phyloP scores from a whole-genome alignment of 2,113 vertebrate genomes.

The Zonotrichia leucophrys region DNA sequence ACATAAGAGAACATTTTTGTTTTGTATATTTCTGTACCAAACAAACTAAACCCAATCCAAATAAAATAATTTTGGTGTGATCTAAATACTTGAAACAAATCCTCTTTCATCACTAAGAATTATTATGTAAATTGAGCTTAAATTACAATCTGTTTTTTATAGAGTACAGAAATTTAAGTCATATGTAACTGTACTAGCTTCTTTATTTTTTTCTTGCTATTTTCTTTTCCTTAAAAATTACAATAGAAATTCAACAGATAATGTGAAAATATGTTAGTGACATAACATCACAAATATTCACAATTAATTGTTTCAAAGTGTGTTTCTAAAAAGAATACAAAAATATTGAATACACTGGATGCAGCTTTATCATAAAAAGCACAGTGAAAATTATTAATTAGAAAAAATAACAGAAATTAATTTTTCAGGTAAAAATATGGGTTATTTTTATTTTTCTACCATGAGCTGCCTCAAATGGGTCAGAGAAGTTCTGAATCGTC shows the following conservation, averaged over 20 bases:
- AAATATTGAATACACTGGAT: not conserved
- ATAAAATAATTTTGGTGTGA: not conserved
- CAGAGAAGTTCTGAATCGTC: not conserved
- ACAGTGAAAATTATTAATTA: not conserved
- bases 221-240: not conserved
- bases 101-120: not conserved
- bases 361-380: not conserved
- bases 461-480: not conserved
- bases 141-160: not conserved
- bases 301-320: not conserved
- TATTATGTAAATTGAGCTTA: not conserved
- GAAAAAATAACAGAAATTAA: not conserved
- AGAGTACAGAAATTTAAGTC: not conserved
- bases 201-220: not conserved
- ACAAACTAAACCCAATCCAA: not conserved
- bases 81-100: not conserved
- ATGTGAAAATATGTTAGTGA: not conserved
- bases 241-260: not conserved
- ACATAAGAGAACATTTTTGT: not conserved
- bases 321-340: not conserved
- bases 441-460: not conserved
- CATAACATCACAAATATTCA: not conserved
- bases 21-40: not conserved
- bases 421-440: not conserved
- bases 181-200: not conserved